Conservation (phyloP, 1,140 invertebrate species). For the Nephila pilipes region DNA sequence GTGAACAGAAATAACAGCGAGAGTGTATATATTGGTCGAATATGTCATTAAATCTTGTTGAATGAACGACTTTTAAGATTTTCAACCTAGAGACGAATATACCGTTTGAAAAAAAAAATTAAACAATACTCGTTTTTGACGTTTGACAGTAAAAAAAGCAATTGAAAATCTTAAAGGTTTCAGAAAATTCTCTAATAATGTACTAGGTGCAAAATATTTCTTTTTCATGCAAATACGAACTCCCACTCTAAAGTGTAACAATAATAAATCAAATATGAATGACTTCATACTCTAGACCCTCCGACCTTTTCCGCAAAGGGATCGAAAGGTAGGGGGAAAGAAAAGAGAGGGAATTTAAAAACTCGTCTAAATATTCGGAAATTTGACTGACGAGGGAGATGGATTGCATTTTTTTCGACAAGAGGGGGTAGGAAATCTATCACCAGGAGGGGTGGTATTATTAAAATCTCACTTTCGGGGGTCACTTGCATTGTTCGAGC, state of each 20-base stretch:
- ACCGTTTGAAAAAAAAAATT: too few relatives aligned
- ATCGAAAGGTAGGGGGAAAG: neutral
- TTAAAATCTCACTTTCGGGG: slow-evolving; percentile 66
- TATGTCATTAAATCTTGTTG: too few relatives aligned
- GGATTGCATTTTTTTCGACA: slow-evolving; percentile 38
- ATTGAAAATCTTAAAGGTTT: too few relatives aligned
- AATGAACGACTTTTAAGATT: too few relatives aligned
- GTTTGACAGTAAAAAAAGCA: too few relatives aligned
- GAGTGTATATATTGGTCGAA: too few relatives aligned
- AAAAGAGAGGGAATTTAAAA: neutral
- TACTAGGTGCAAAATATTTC: neutral
- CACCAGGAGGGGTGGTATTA: slow-evolving; percentile 37
- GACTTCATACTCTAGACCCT: neutral
- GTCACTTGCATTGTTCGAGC: slow-evolving; percentile 53
- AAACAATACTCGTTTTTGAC: too few relatives aligned
- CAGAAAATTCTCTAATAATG: too few relatives aligned
- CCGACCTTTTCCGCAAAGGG: neutral
- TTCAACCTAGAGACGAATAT: too few relatives aligned
- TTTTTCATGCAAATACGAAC: slow-evolving; percentile 12
- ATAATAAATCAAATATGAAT: slow-evolving; percentile 16
- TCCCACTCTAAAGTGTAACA: neutral
- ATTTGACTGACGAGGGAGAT: slow-evolving; percentile 21
- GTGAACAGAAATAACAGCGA: too few relatives aligned
- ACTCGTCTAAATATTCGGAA: neutral
- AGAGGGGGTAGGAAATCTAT: neutral